Conservation (phyloP, 2,797 vertebrate species). For the Chelon auratus region DNA sequence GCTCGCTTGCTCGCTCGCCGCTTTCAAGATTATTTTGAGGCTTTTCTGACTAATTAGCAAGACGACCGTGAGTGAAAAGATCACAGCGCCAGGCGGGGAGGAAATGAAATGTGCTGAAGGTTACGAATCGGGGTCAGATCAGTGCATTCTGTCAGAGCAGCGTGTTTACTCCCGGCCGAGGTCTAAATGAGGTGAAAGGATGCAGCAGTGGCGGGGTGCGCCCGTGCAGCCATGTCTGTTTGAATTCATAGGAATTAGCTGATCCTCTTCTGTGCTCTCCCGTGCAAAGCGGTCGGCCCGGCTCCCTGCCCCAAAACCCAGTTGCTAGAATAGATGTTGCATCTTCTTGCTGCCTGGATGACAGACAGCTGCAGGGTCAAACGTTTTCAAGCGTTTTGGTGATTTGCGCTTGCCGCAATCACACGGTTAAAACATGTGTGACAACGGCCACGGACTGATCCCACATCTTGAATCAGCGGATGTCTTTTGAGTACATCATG, state of each 20-base stretch:
- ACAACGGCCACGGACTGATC: neutral
- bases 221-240: slow-evolving; percentile 46
- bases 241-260: slow-evolving; percentile 55
- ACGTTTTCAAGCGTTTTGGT: neutral
- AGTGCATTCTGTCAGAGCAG: slow-evolving; percentile 5
- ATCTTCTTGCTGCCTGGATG: slow-evolving; percentile 30
- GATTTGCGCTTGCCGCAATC: neutral
- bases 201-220: slow-evolving; percentile 23
- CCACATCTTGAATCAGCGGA: too few species aligned
- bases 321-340: slow-evolving; percentile 23
- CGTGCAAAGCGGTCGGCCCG: slow-evolving; percentile 27
- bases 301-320: slow-evolving; percentile 35
- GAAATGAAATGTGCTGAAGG: slow-evolving; percentile 36
- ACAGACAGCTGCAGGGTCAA: slow-evolving; percentile 25
- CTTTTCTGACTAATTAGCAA: slow-evolving; percentile 47
- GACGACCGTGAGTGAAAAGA: slow-evolving; percentile 41
- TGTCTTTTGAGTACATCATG: neutral
- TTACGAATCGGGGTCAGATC: slow-evolving; percentile 34
- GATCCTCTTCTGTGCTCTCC: slow-evolving; percentile 40
- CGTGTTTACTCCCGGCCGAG: slow-evolving; percentile 25
- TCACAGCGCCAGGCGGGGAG: slow-evolving; percentile 18
- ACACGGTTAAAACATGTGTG: too few species aligned
- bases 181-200: slow-evolving; percentile 56
- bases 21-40: slow-evolving; percentile 35
- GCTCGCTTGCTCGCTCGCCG: slow-evolving; percentile 1